Conservation (phyloP, 1,140 invertebrate species). For the Trichoplusia ni region DNA sequence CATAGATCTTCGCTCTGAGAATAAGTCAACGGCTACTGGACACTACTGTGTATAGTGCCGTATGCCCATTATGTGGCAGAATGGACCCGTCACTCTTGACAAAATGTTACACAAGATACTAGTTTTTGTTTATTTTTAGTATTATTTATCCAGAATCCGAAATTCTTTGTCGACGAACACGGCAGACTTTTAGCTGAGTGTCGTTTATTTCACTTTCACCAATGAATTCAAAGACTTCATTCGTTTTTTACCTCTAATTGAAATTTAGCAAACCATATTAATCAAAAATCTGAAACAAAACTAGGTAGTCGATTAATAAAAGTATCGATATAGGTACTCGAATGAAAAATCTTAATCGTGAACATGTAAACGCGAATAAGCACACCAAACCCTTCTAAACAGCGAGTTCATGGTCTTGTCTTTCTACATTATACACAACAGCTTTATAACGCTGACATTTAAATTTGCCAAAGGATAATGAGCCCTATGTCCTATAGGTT, state of each 20-base stretch:
- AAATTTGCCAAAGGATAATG: constrained; percentile 23
- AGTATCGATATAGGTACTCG: constrained; percentile 3
- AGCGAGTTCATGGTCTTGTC: constrained; percentile 42
- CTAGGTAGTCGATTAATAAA: too few species aligned
- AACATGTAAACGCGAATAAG: constrained; percentile 11
- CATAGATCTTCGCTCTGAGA: constrained; percentile 23
- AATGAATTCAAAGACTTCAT: too few species aligned
- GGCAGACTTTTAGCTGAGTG: too few species aligned
- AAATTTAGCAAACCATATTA: too few species aligned
- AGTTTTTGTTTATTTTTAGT: neutral
- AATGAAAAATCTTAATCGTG: constrained; percentile 17
- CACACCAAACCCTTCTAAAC: constrained; percentile 39
- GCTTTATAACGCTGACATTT: constrained; percentile 40
- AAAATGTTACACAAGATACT: constrained; percentile 6
- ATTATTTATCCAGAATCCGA: neutral
- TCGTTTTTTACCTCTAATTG: too few species aligned
- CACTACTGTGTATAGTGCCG: constrained; percentile 15
- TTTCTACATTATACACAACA: constrained; percentile 34
- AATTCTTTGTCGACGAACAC: too few species aligned
- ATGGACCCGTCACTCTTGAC: constrained; percentile 14
- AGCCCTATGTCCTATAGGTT: constrained; percentile 1
- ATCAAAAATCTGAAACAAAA: too few species aligned
- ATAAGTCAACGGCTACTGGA: constrained; percentile 15
- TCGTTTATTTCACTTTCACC: too few species aligned
- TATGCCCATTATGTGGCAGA: neutral